Evolutionary conservation across 2,888 invertebrate species (phyloP).

Genomic region (Eupithecia subfuscata): DNA sequence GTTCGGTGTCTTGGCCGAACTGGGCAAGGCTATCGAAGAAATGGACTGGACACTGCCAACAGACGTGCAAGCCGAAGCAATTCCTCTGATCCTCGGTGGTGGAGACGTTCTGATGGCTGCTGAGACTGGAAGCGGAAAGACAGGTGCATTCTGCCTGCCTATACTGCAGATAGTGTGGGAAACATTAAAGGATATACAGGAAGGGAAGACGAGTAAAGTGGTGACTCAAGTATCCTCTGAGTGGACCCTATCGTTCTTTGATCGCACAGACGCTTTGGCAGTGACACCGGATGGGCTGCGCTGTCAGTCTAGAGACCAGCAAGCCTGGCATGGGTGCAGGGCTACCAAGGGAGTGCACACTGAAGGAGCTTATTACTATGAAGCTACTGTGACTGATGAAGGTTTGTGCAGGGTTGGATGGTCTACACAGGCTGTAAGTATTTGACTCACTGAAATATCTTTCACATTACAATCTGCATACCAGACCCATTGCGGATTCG

Average conservation of each 20-base stretch:
- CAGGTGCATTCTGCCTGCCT: constrained; percentile 99
- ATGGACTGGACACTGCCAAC: constrained; percentile 99
- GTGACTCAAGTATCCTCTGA: constrained; percentile 80
- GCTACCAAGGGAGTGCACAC: constrained; percentile 93
- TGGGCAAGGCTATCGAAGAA: constrained; percentile 97
- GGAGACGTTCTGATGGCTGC: constrained; percentile 99
- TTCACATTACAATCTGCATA: neutral
- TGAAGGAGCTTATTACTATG: constrained; percentile 92
- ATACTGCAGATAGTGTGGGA: constrained; percentile 99
- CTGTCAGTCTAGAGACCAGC: constrained; percentile 96
- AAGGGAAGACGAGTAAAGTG: constrained; percentile 85
- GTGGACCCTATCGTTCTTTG: constrained; percentile 95
- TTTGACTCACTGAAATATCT: neutral
- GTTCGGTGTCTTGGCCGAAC: constrained; percentile 98
- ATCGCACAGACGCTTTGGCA: constrained; percentile 93
- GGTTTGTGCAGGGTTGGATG: constrained; percentile 98
- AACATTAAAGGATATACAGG: constrained; percentile 93
- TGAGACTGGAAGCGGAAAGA: constrained; percentile 99
- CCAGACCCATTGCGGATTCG: too few relatives aligned
- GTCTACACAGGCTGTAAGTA: constrained; percentile 90
- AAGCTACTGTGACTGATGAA: constrained; percentile 97
- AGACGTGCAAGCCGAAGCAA: constrained; percentile 99
- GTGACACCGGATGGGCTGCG: constrained; percentile 95
- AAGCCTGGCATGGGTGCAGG: constrained; percentile 97
- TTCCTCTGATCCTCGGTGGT: constrained; percentile 98